Conservation (phyloP, 2,113 vertebrate genomes). For the Rafetus swinhoei region DNA sequence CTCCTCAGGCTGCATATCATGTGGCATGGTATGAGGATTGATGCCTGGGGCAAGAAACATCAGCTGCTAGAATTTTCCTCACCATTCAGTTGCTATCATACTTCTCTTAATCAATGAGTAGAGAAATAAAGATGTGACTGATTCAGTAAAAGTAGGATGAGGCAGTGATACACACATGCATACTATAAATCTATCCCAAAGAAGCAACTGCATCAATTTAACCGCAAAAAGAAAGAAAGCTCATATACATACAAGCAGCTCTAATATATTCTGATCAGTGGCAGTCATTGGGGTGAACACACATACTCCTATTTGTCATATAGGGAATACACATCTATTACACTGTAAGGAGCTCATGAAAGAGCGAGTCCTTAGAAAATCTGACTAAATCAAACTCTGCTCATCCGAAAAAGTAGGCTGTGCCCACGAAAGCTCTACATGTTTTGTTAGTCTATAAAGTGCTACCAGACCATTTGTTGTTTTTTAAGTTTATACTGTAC, state of each 20-base stretch:
- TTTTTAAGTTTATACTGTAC: too few relatives aligned
- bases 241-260: neutral
- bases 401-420: too few relatives aligned
- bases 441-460: too few relatives aligned
- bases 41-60: neutral
- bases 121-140: neutral
- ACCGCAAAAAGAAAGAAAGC: neutral
- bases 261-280: neutral
- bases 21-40: neutral
- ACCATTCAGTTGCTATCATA: neutral
- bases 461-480: too few relatives aligned
- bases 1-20: slow-evolving; percentile 12
- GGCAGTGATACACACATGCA: neutral
- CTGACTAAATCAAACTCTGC: neutral
- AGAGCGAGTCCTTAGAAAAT: neutral
- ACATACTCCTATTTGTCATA: neutral
- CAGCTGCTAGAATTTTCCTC: neutral
- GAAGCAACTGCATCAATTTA: neutral
- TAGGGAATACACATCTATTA: neutral
- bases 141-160: neutral
- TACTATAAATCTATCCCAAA: neutral
- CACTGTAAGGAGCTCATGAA: neutral
- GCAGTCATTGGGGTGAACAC: neutral
- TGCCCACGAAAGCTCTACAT: too few relatives aligned
- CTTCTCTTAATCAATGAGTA: neutral